A percentile compares a stretch with the other conserved stretches of the same genome.
Evolutionary conservation across 2,797 vertebrate species (phyloP).

Genomic region (Danio aesculapii): DNA sequence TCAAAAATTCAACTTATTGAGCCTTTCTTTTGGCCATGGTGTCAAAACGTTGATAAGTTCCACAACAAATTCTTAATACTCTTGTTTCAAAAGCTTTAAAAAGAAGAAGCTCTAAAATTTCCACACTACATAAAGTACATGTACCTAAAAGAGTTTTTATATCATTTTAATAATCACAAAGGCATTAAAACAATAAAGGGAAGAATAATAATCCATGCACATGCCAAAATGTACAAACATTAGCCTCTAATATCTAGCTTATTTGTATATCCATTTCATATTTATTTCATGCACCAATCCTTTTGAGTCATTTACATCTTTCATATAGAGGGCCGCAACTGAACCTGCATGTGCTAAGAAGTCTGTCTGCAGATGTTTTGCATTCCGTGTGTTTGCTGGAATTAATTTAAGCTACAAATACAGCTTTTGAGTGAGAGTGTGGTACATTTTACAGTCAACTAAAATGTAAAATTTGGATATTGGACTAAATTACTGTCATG

Average conservation of each 20-base stretch:
- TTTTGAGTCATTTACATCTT: not conserved
- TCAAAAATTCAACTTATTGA: not conserved
- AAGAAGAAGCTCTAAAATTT: too few relatives aligned
- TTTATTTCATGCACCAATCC: not conserved
- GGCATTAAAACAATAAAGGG: too few relatives aligned
- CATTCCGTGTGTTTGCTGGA: conserved; percentile 31
- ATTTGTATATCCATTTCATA: not conserved
- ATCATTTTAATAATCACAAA: too few relatives aligned
- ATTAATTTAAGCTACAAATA: conserved; percentile 46
- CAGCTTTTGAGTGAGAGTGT: not conserved
- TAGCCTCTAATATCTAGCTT: too few relatives aligned
- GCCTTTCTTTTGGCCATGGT: not conserved
- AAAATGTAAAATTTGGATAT: not conserved
- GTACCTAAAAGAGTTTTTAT: too few relatives aligned
- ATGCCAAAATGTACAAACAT: too few relatives aligned
- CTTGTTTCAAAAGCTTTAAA: too few relatives aligned
- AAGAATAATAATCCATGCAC: too few relatives aligned
- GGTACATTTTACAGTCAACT: not conserved
- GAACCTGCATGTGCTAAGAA: conserved; percentile 43
- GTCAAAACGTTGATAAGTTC: not conserved
- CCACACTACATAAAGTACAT: too few relatives aligned
- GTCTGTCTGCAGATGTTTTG: conserved; percentile 33
- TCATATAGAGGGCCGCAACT: conserved; percentile 17
- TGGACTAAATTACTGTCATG: not conserved
- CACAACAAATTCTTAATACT: not conserved